Conservation (phyloP, 2,113 vertebrate species). For the mouse (Mus musculus) region GRCm39 chr19:14642001-14642500, state of each 20-base stretch:
- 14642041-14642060: not conserved
- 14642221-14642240: not conserved
- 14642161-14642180: not conserved
- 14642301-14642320: not conserved
- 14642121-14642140: not conserved
- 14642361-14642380: slow-evolving; percentile 1
- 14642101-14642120: not conserved
- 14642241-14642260: not conserved
- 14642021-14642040: not conserved
- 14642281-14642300: not conserved
- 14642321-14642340: slow-evolving; percentile 11
- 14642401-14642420: slow-evolving; percentile 32
- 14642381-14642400: not conserved
- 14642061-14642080: not conserved
- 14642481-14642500: slow-evolving; percentile 14
- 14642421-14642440: not conserved
- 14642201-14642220: not conserved
- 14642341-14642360: slow-evolving; percentile 31
- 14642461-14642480: slow-evolving; percentile 47
- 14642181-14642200: not conserved
- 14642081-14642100: not conserved
- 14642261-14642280: not conserved
- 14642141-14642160: not conserved
- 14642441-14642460: not conserved
- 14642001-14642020: not conserved